These are phyloP conservation scores for Ptychoptera contaminata DNA, from an alignment of 2,888 invertebrate genomes.

Conservation along the genomic window DNA sequence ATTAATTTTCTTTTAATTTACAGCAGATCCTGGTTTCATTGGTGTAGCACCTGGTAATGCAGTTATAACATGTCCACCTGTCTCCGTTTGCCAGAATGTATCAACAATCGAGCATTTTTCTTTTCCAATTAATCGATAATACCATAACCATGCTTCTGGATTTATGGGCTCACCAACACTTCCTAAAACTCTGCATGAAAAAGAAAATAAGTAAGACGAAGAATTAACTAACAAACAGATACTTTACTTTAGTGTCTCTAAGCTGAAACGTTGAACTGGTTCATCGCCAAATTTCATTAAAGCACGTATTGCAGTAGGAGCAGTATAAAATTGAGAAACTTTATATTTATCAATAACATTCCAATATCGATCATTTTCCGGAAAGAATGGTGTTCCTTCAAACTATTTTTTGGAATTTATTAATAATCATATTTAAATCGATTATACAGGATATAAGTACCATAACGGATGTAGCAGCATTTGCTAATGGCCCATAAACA, in stretches of 20 bases:
- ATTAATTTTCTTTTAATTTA: conserved; percentile 36
- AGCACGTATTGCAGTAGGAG: conserved; percentile 92
- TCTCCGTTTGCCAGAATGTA: conserved; percentile 99
- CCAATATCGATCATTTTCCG: conserved; percentile 90
- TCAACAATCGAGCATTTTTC: conserved; percentile 84
- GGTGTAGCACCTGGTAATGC: conserved; percentile 92
- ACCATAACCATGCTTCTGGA: conserved; percentile 97
- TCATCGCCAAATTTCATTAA: conserved; percentile 90
- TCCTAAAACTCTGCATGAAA: conserved; percentile 69
- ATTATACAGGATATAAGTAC: conserved; percentile 36
- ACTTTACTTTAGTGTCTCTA: conserved; percentile 24
- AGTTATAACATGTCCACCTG: conserved; percentile 93
- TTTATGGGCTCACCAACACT: conserved; percentile 99
- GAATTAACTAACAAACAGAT: background rate
- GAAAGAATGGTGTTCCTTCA: conserved; percentile 94
- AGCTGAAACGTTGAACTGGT: conserved; percentile 53
- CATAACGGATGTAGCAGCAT: conserved; percentile 86
- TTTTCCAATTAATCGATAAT: conserved; percentile 67
- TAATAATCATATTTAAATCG: conserved; percentile 12
- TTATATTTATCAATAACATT: conserved; percentile 81
- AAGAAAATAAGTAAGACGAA: conserved; percentile 2
- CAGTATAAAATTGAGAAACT: conserved; percentile 94
- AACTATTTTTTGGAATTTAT: conserved; percentile 43
- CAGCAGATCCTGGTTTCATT: conserved; percentile 96
- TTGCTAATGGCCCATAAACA: conserved; percentile 87